These are phyloP conservation scores for Labia minor DNA, from an alignment of 2,888 invertebrate species.

Conservation along the genomic window DNA sequence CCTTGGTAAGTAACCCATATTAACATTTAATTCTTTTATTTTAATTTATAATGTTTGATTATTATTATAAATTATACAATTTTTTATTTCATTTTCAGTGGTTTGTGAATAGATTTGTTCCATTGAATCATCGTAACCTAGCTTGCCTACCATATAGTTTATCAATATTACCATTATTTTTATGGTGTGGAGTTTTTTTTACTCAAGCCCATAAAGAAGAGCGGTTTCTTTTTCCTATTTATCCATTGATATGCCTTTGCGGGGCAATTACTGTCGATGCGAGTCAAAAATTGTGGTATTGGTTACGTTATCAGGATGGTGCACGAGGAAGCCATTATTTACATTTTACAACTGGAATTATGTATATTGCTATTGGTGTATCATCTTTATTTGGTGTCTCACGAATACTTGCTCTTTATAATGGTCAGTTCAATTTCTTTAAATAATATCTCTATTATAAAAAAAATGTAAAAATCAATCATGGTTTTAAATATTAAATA, in stretches of 20 bases:
- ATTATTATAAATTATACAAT: too few relatives aligned
- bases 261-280: constrained; percentile 70
- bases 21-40: background rate
- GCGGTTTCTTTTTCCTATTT: constrained; percentile 87
- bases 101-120: constrained; percentile 39
- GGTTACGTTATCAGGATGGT: constrained; percentile 33
- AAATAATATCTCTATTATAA: background rate
- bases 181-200: constrained; percentile 86
- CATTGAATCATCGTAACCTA: constrained; percentile 55
- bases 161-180: constrained; percentile 62
- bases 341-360: constrained; percentile 60
- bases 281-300: constrained; percentile 61
- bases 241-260: constrained; percentile 77
- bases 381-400: constrained; percentile 43
- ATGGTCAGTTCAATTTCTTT: constrained; percentile 37
- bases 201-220: constrained; percentile 84
- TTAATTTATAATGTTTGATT: too few relatives aligned
- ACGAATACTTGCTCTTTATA: constrained; percentile 48
- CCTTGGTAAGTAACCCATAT: constrained; percentile 40
- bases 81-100: constrained; percentile 20
- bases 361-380: constrained; percentile 49
- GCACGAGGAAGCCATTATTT: constrained; percentile 53
- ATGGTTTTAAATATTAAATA: too few relatives aligned
- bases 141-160: constrained; percentile 65
- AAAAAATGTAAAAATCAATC: too few relatives aligned